Evolutionary conservation across 2,113 vertebrate species (phyloP), one percentile per base, ranked within the genome.

Genomic region (Perca fluviatilis): DNA sequence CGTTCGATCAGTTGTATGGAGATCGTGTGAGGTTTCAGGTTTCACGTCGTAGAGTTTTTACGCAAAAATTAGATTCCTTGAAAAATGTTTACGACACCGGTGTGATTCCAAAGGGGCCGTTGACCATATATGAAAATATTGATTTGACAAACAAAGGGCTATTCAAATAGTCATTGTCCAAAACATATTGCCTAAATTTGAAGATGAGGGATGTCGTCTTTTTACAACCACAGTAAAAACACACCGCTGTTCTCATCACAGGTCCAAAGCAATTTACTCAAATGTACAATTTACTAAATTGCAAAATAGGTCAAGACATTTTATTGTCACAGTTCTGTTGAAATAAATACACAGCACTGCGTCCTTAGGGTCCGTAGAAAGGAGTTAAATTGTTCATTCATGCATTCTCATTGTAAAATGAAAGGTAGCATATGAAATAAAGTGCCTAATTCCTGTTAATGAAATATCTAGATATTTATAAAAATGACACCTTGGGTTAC

Each of bases 41-140:
- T 73, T 80, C 66, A 66, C 8, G 12, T 27, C 30, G 27, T 1
- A 8, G 64, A 56, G 53, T 64, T 61, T 74, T 43, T 75, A 56
- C 27, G 14, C 73, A 77, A 84, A 80, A 81, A 61, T 33, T 16
- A 77, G 61, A 86, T 80, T 83, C 53, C 75, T 54, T 73, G 57
- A 81, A 73, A 92, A 77, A 74, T 80, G 81, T 89, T 86, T 85
- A 91, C 50, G 70, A 56, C 54, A 43, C 56, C 70, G 50, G 1
- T 49, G 84, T 67, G 80, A 84, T 83, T 89, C 68, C 50, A 75
- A 33, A 67, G 77, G 53, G 76, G 81, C 51, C 54, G 19, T 77
- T 60, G 80, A 77, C 79, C 83, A 64, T 66, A 69, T 88, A 89
- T 89, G 89, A 89, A 91, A 84, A 89, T 89, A 93, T 93, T 87